Evolutionary conservation across 2,797 vertebrate species (phyloP), one percentile per base, ranked within the genome.

Genomic region (Anguilla pacifica): DNA sequence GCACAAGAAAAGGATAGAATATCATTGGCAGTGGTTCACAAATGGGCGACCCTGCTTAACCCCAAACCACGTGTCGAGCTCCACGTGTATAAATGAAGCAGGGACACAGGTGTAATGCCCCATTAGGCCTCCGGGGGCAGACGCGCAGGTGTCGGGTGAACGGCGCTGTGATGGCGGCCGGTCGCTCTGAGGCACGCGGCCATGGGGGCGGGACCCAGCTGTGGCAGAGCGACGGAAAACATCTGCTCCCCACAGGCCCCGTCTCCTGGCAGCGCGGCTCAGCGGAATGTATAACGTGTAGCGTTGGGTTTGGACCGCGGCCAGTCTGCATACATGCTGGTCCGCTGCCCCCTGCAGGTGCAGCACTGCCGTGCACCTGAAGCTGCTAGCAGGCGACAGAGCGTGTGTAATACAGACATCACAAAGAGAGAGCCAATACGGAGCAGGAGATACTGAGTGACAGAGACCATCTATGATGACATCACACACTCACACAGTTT

Each of bases 211-310:
- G 70, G 74, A 81, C 61, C 81, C 82, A 88, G 86, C 85, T 88
- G 88, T 55, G 51, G 83, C 86, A 67, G 84, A 67, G 84, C 86
- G 83, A 91, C 55, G 89, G 89, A 89, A 91, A 90, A 90, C 79
- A 82, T 85, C 28, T 15, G 64, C 39, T 6, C 83, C 79, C 61
- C 28, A 79, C 6, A 28, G 22, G 64, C 88, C 87, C 67, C 87
- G 85, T 86, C 87, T 88, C 86, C 86, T 89, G 86, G 83, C 88
- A 88, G 79, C 88, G 49, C 74, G 77, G 39, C 83, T 5, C 70
- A 0, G 91, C 28, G 67, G 82, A 57, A 55, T 84, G 70, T 86
- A 72, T 70, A 89, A 84, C 74, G 89, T 83, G 72, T 77, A 84
- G 64, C 85, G 35, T 86, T 88, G 88, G 61, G 86, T 86, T 83